Evolutionary conservation across 1,140 invertebrate species (phyloP), one percentile per base, ranked within the genome.

Genomic region (Pomacea maculata): DNA sequence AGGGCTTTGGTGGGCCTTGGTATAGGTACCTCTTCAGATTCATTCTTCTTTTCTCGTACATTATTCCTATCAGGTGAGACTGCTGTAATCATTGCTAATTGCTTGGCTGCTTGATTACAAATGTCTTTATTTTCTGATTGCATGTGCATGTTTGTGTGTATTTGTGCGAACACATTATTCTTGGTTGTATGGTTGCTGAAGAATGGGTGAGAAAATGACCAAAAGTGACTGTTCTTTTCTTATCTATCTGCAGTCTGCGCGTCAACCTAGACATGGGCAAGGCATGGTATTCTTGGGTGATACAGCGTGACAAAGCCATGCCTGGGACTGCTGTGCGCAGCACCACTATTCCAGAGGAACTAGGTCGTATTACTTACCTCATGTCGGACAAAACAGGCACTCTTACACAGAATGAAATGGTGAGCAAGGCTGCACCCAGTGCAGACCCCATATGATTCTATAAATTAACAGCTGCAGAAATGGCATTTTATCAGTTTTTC

Each of bases 211-310:
- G 57, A 61, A 17, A 61, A 17, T 61, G 57, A 61, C 11, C 11
- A 3, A 61, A 61, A 61, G 71, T 64, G 45, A 67, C 21, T 65
- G 52, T 54, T 79, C 4, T 54, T 78, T 78, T 29, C 75, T 74
- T 65, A 71, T 15, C 8, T 76, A n/a, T 64, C 91, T 92, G 81
- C 80, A 98, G 97, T 93, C 94, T 99, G 86, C 93, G 98, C 83
- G 98, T 99, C 1, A 99, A 99, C 93, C 93, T 99, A 80, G 99
- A 99, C 88, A 98, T 99, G 96, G 98, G 97, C 1, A 99, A 99
- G 92, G 95, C 96, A 0, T 99, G 97, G 88, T 99, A 99, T 90
- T 97, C 98, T 0, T 99, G 96, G 95, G 95, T 96, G 85, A 99
- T 99, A 85, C 97, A 98, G 88, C 93, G 95, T 81, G 98, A 99